Evolutionary conservation across 2,888 invertebrate species (phyloP).

Genomic region (Limnephilus auricula): DNA sequence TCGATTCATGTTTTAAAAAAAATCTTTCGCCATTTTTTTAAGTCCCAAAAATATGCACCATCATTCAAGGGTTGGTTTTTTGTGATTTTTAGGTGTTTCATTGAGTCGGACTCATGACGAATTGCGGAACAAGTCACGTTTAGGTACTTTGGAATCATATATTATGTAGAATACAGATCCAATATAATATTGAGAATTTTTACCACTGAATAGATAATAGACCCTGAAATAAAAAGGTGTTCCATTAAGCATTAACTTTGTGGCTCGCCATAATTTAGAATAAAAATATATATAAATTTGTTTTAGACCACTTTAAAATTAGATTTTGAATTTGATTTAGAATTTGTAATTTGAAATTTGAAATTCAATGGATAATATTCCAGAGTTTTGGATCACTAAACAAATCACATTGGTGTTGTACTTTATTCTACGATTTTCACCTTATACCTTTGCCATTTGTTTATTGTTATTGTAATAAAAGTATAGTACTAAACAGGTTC

Average conservation of each 20-base stretch:
- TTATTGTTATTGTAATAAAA: not conserved
- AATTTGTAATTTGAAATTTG: too few species aligned
- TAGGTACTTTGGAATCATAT: not conserved
- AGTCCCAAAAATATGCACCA: slow-evolving; percentile 8
- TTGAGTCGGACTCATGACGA: not conserved
- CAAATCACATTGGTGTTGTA: too few species aligned
- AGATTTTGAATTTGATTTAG: too few species aligned
- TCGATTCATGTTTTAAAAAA: not conserved
- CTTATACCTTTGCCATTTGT: not conserved
- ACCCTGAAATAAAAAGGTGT: too few species aligned
- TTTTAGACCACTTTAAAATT: too few species aligned
- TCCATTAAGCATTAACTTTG: too few species aligned
- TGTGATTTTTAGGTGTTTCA: not conserved
- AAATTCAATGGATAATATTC: too few species aligned
- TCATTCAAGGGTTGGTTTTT: not conserved
- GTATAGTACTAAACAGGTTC: not conserved
- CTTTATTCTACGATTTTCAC: not conserved
- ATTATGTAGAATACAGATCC: not conserved
- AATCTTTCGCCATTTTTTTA: not conserved
- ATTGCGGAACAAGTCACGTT: not conserved
- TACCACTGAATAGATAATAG: not conserved
- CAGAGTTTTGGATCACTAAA: too few species aligned
- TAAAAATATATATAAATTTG: too few species aligned
- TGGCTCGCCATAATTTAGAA: too few species aligned
- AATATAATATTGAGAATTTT: not conserved